These are phyloP conservation scores for Ceraclea dissimilis DNA, from an alignment of 2,888 invertebrate species.

Conservation along the genomic window DNA sequence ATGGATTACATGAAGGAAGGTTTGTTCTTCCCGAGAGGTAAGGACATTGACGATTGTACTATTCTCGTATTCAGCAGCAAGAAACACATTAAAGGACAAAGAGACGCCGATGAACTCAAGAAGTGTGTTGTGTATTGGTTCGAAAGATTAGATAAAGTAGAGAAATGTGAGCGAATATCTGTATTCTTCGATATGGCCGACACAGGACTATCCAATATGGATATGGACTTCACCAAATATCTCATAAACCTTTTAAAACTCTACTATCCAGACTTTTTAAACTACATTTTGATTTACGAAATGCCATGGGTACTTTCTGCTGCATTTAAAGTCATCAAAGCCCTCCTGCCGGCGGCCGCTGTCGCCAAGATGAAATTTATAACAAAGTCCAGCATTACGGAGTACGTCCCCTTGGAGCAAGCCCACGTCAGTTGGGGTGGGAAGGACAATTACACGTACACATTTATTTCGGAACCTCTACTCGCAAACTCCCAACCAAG, in stretches of 20 bases:
- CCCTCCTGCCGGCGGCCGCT: constrained; percentile 79
- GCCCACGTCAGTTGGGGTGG: constrained; percentile 78
- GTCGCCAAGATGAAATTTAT: constrained; percentile 83
- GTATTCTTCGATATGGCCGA: constrained; percentile 88
- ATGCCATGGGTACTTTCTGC: constrained; percentile 93
- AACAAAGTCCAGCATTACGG: constrained; percentile 63
- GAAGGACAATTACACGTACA: constrained; percentile 61
- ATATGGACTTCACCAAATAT: constrained; percentile 86
- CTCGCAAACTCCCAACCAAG: neutral
- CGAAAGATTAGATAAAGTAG: constrained; percentile 68
- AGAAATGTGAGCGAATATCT: constrained; percentile 68
- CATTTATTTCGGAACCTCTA: constrained; percentile 57
- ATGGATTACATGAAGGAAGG: constrained; percentile 70
- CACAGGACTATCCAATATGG: constrained; percentile 79
- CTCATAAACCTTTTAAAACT: constrained; percentile 78
- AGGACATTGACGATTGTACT: constrained; percentile 72
- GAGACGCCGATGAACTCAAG: constrained; percentile 68
- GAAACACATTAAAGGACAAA: constrained; percentile 69
- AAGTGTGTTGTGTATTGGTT: constrained; percentile 81
- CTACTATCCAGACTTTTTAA: constrained; percentile 82
- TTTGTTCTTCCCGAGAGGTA: constrained; percentile 65
- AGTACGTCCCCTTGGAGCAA: constrained; percentile 66
- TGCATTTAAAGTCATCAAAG: constrained; percentile 85
- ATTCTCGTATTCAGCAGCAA: constrained; percentile 75
- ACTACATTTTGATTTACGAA: constrained; percentile 84